Percentiles rank a stretch among this genome's conserved stretches.
Conservation (phyloP, 1,140 invertebrate genomes). For the Phocides pigmalion region DNA sequence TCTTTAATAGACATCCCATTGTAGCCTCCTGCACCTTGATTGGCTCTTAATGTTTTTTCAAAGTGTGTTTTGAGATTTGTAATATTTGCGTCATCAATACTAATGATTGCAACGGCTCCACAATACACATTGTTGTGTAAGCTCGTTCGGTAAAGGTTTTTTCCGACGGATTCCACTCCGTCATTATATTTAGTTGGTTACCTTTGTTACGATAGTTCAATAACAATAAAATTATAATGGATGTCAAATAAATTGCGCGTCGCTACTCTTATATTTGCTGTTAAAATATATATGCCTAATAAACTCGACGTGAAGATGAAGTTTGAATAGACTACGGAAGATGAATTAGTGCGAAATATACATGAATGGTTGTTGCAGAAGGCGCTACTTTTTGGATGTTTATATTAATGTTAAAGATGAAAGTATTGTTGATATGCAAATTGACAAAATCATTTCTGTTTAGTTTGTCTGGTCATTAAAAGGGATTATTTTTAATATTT, state of each 20-base stretch:
- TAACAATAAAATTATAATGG: slow-evolving; percentile 69
- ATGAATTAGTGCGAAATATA: slow-evolving; percentile 40
- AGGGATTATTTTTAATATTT: too few species aligned
- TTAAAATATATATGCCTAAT: slow-evolving; percentile 51
- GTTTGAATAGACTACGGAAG: slow-evolving; percentile 32
- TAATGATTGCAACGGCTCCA: slow-evolving; percentile 78
- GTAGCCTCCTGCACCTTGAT: slow-evolving; percentile 66
- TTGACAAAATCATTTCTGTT: too few species aligned
- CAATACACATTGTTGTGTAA: slow-evolving; percentile 78
- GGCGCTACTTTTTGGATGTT: slow-evolving; percentile 5
- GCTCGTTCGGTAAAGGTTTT: slow-evolving; percentile 58
- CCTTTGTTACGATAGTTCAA: slow-evolving; percentile 54
- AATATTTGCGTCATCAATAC: slow-evolving; percentile 80
- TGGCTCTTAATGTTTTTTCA: slow-evolving; percentile 72
- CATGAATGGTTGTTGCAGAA: slow-evolving; percentile 17
- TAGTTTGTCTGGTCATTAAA: too few species aligned
- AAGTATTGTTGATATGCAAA: slow-evolving; percentile 1
- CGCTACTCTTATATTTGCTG: slow-evolving; percentile 38
- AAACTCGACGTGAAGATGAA: slow-evolving; percentile 41
- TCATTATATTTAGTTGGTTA: slow-evolving; percentile 80
- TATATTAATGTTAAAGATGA: slow-evolving; percentile 1
- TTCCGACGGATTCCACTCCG: slow-evolving; percentile 64
- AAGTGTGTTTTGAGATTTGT: slow-evolving; percentile 65
- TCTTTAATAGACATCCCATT: slow-evolving; percentile 71
- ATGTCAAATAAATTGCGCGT: slow-evolving; percentile 56